Evolutionary conservation across 2,113 vertebrate species (phyloP), one percentile per base, ranked within the genome.

Genomic region (Neomonachus schauinslandi): DNA sequence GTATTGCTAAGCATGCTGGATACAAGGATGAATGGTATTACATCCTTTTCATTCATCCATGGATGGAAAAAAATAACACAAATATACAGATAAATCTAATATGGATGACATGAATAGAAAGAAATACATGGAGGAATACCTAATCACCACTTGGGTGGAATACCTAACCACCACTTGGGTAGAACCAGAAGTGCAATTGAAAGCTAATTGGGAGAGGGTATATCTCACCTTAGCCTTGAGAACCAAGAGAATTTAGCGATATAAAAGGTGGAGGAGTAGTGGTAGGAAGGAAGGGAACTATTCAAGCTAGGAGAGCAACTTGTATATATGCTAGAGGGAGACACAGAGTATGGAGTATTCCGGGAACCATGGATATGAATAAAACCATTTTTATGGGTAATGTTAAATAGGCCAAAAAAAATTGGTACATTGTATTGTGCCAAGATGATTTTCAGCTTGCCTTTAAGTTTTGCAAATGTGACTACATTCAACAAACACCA

Each of bases 401-500:
- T 69, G 42, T 96, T 7, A 97, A 96, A 89, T 46, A 86, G 24
- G 46, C 13, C 31, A 46, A 84, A 61, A n/a, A n/a, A 36, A 2
- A 76, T 72, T 80, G n/a, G 12, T 93, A 26, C 7, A n/a, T 80
- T 93, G 33, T 67, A 51, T 67, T 51, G 10, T 92, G 57, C 8
- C 39, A 83, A 96, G 96, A 85, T 96, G 14, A 94, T 95, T 97
- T 97, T 92, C 51, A 97, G 85, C n/a, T 83, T 53, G 93, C 69
- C 81, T 91, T 97, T 95, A 97, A 74, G 31, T 97, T 98, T 98
- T 77, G n/a, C 74, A 98, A 98, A 95, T 98, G 82, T 97, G 92
- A 95, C 51, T 97, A 12, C 24, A 77, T 98, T 98, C 67, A 97
- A 97, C 92, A 98, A 95, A 31, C 76, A 97, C 94, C 80, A 74